Evolutionary conservation across 1,140 invertebrate species (phyloP).

Genomic region (Harpegnathos saltator): DNA sequence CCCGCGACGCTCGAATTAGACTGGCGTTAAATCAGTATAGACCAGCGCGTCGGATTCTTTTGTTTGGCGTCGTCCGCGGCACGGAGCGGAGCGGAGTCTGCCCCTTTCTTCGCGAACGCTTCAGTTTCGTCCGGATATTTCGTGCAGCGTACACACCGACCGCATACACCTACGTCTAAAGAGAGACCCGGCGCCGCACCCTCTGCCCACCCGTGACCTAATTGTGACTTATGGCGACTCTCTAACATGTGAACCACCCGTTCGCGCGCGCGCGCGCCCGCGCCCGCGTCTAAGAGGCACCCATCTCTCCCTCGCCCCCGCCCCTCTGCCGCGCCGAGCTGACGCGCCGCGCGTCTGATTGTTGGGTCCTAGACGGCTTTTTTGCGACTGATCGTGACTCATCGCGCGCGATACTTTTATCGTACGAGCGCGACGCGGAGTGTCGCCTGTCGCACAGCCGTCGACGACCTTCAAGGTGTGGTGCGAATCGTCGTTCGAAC

Average conservation of each 20-base stretch:
- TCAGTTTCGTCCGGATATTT: slow-evolving; percentile 42
- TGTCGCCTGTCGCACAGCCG: too few relatives aligned
- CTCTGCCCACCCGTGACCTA: slow-evolving; percentile 77
- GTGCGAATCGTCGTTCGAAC: too few relatives aligned
- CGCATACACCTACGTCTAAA: slow-evolving; percentile 72
- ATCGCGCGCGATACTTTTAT: slow-evolving; percentile 8
- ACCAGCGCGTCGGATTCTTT: slow-evolving; percentile 57
- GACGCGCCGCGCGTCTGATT: slow-evolving; percentile 49
- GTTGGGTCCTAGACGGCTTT: slow-evolving; percentile 35
- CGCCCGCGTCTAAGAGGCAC: slow-evolving; percentile 54
- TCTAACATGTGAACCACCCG: slow-evolving; percentile 78
- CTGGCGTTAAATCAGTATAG: slow-evolving; percentile 81
- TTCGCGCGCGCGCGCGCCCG: slow-evolving; percentile 54
- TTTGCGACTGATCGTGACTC: slow-evolving; percentile 17
- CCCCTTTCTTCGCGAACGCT: slow-evolving; percentile 12
- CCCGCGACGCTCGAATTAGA: slow-evolving; percentile 77
- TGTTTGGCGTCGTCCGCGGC: not conserved
- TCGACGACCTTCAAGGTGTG: too few relatives aligned
- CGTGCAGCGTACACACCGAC: slow-evolving; percentile 44
- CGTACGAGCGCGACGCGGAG: too few relatives aligned
- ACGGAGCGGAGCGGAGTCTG: too few relatives aligned
- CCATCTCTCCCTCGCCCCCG: too few relatives aligned
- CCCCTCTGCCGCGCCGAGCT: too few relatives aligned
- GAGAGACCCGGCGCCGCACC: slow-evolving; percentile 74
- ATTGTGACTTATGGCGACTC: slow-evolving; percentile 84